Evolutionary conservation across 2,797 vertebrate genomes (phyloP).

Genomic region (Cossypha niveicapilla): DNA sequence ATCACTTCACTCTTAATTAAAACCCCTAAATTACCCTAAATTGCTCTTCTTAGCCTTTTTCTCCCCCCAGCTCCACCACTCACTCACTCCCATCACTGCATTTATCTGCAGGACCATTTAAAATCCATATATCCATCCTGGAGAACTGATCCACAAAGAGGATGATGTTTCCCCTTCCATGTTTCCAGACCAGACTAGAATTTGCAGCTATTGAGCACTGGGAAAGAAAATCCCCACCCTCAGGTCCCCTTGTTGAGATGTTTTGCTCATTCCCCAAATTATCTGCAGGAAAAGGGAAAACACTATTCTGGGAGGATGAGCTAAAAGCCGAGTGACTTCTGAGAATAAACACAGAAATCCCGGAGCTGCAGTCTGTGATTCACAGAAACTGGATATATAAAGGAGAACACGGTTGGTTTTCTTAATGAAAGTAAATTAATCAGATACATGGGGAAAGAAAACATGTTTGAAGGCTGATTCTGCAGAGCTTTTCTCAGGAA

Average conservation of each 20-base stretch:
- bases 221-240: neutral
- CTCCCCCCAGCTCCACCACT: accelerated
- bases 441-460: neutral
- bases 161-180: accelerated
- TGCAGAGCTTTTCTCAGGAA: neutral
- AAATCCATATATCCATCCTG: accelerated
- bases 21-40: neutral
- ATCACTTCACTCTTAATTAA: neutral
- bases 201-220: neutral
- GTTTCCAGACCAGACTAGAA: neutral
- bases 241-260: neutral
- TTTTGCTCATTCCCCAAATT: neutral
- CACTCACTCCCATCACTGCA: neutral
- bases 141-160: neutral
- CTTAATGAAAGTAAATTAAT: neutral
- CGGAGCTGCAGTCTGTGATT: neutral
- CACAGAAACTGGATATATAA: neutral
- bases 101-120: neutral
- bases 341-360: neutral
- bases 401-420: neutral
- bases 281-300: neutral
- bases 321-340: neutral
- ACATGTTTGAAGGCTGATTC: neutral
- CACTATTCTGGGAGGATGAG: neutral
- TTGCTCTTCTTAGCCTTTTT: neutral